Evolutionary conservation across 2,113 vertebrate species (phyloP).

Genomic region (Clarias batrachus): DNA sequence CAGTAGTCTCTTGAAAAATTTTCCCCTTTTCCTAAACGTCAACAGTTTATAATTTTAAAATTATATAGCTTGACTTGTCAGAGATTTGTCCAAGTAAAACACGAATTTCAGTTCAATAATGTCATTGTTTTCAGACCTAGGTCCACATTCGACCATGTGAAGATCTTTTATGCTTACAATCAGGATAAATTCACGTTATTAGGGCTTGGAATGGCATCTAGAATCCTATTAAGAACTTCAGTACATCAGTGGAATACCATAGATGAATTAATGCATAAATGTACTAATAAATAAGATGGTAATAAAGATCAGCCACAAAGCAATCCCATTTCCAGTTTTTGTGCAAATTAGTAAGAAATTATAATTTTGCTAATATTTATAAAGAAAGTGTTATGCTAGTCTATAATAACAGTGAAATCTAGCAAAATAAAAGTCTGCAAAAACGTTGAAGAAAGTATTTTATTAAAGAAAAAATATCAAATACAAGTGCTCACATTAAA

Average conservation of each 20-base stretch:
- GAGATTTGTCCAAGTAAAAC: background rate
- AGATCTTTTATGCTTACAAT: background rate
- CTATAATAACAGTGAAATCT: no score
- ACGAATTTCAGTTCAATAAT: background rate
- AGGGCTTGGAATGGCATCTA: background rate
- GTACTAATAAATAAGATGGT: background rate
- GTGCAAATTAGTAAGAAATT: background rate
- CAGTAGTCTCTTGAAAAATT: background rate
- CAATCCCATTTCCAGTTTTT: background rate
- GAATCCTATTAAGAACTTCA: background rate
- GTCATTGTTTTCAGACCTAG: background rate
- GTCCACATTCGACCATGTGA: background rate
- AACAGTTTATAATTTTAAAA: background rate
- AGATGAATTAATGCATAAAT: background rate
- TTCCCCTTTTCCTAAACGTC: background rate
- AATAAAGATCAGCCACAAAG: background rate
- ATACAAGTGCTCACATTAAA: constrained; percentile 42
- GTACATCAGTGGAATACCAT: background rate
- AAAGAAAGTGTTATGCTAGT: no score
- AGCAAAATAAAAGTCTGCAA: background rate
- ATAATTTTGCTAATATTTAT: no score
- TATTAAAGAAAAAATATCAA: constrained; percentile 40
- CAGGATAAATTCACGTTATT: background rate
- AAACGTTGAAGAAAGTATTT: constrained; percentile 26
- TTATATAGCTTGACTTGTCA: background rate